Conservation (phyloP, 2,888 invertebrate species). For the Drosophila dives region DNA sequence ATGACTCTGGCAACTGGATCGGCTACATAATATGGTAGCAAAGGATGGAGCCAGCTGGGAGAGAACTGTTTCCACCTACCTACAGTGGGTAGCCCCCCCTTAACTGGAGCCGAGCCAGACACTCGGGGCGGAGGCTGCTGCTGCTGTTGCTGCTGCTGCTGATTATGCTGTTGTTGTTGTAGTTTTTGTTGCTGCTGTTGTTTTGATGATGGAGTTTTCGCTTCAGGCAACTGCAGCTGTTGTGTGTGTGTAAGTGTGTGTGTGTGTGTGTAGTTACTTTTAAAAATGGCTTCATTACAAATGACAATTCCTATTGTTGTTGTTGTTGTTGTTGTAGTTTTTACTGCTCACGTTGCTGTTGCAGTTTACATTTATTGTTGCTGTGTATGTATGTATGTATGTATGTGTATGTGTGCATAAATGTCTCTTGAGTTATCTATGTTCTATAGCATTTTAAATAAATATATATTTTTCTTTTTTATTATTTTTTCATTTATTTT, state of each 20-base stretch:
- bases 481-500: neutral
- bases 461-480: neutral
- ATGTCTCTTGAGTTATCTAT: neutral
- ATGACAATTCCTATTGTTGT: slow-evolving; percentile 46
- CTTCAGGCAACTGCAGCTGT: slow-evolving; percentile 28
- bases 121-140: slow-evolving; percentile 30
- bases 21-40: slow-evolving; percentile 33
- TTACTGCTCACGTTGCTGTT: slow-evolving; percentile 8
- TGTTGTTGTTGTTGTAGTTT: slow-evolving; percentile 20
- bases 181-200: slow-evolving; percentile 21
- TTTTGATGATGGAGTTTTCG: slow-evolving; percentile 41
- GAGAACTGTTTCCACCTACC: neutral
- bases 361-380: slow-evolving; percentile 6
- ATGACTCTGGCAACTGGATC: slow-evolving; percentile 58
- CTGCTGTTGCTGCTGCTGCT: neutral
- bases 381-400: neutral
- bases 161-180: neutral
- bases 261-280: slow-evolving; percentile 40
- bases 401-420: neutral
- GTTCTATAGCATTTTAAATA: slow-evolving; percentile 1
- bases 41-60: slow-evolving; percentile 12
- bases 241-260: slow-evolving; percentile 8
- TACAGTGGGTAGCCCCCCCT: slow-evolving; percentile 6
- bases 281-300: slow-evolving; percentile 72
- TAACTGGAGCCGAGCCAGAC: slow-evolving; percentile 15